Percentiles rank a stretch among this genome's conserved stretches.
Evolutionary conservation across 2,888 invertebrate species (phyloP).

Genomic region (Thera obeliscata): DNA sequence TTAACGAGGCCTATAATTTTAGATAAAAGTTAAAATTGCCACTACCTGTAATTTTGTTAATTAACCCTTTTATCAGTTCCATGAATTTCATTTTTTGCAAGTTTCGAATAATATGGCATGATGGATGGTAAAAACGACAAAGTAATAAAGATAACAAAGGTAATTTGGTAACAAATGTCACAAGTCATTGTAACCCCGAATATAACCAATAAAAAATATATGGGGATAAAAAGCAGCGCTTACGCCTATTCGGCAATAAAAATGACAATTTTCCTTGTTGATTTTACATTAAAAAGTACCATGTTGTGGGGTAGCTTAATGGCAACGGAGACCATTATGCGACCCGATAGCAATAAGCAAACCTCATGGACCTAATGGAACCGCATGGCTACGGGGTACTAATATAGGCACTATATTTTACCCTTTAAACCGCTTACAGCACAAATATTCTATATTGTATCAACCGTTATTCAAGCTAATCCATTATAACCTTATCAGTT

Average conservation of each 20-base stretch:
- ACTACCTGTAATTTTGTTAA: conserved; percentile 36
- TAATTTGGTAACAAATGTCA: conserved; percentile 52
- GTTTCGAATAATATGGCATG: conserved; percentile 12
- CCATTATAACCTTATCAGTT: conserved; percentile 54
- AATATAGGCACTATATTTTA: conserved; percentile 25
- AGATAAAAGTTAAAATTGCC: conserved; percentile 38
- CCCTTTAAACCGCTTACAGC: conserved; percentile 19
- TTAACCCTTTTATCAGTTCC: conserved; percentile 23
- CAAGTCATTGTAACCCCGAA: conserved; percentile 49
- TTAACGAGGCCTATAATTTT: conserved; percentile 37
- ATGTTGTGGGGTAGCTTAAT: conserved; percentile 72
- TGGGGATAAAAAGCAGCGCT: conserved; percentile 62
- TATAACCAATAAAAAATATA: conserved; percentile 72
- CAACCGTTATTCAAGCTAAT: conserved; percentile 46
- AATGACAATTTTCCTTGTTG: conserved; percentile 71
- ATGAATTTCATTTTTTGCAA: conserved; percentile 17
- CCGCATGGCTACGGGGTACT: conserved; percentile 62
- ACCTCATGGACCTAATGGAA: conserved; percentile 71
- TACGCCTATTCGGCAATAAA: conserved; percentile 70
- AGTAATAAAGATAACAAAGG: conserved; percentile 33
- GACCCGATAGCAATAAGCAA: conserved; percentile 69
- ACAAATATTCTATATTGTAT: conserved; percentile 23
- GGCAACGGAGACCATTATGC: conserved; percentile 72
- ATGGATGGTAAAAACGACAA: conserved; percentile 33
- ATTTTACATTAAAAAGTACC: conserved; percentile 72